Evolutionary conservation across 2,797 vertebrate species (phyloP).

Genomic region (Crax fasciolata): DNA sequence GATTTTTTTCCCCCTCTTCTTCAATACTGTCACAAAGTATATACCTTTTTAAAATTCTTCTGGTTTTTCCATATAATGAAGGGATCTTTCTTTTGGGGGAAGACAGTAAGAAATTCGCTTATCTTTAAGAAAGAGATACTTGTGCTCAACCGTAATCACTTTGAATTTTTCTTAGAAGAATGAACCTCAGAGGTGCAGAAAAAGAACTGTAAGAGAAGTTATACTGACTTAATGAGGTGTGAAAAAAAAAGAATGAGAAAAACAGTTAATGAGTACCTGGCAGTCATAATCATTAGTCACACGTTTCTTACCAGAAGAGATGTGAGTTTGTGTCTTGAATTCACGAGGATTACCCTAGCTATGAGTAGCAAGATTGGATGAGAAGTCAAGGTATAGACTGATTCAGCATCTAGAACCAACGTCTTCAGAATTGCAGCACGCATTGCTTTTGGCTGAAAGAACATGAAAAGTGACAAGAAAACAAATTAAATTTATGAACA

Average conservation of each 20-base stretch:
- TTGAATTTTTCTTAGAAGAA: not conserved
- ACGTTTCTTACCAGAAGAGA: constrained; percentile 87
- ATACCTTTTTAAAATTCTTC: not conserved
- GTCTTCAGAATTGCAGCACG: constrained; percentile 80
- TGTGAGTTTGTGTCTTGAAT: constrained; percentile 84
- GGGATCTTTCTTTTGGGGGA: not conserved
- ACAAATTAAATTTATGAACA: not conserved
- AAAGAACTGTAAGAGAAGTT: not conserved
- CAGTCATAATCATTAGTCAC: not conserved
- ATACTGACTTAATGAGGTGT: not conserved
- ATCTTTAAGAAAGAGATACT: not conserved
- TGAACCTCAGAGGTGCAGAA: not conserved
- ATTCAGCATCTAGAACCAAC: constrained; percentile 93
- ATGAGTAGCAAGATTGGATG: constrained; percentile 91
- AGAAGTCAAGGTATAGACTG: constrained; percentile 89
- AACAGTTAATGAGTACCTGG: not conserved
- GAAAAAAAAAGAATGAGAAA: not conserved
- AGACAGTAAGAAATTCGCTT: not conserved
- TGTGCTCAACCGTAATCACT: not conserved
- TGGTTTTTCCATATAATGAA: not conserved
- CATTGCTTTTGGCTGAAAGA: constrained; percentile 79
- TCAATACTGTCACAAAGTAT: not conserved
- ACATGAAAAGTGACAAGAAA: not conserved
- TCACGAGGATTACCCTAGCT: constrained; percentile 88
- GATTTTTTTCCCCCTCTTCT: accelerated